phyloP scores from a whole-genome alignment of 2,797 vertebrate species.

The Ptychadena robeensis region DNA sequence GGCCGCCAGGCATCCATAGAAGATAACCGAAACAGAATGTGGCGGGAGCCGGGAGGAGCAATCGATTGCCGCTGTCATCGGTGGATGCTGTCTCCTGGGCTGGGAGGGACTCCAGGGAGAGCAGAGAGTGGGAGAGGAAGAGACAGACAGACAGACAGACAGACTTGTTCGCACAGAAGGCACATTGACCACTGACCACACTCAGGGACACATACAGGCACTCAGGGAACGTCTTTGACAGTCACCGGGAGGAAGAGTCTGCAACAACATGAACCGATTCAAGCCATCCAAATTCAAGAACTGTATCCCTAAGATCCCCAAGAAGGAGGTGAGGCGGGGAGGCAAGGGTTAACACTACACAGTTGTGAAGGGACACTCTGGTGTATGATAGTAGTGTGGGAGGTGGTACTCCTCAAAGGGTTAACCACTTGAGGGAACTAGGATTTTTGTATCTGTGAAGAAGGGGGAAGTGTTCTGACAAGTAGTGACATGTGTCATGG shows the following conservation, averaged over 20 bases:
- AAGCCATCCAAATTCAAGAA: slow-evolving; percentile 93
- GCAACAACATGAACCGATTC: slow-evolving; percentile 87
- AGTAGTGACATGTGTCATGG: background rate
- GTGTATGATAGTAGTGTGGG: background rate
- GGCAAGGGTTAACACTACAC: no score
- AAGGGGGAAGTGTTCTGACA: background rate
- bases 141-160: slow-evolving; percentile 19
- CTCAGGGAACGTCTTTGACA: background rate
- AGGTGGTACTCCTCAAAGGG: slow-evolving; percentile 7
- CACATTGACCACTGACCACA: background rate
- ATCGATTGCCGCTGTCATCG: slow-evolving; percentile 47
- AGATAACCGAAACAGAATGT: background rate
- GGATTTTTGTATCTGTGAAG: background rate
- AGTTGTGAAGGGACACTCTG: no score
- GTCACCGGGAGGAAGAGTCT: background rate
- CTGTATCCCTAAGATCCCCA: slow-evolving; percentile 83
- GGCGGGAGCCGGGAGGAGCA: background rate
- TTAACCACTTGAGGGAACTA: background rate
- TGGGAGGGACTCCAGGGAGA: background rate
- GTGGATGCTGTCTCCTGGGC: slow-evolving; percentile 11
- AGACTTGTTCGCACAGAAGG: background rate
- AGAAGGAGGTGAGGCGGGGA: slow-evolving; percentile 86
- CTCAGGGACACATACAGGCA: background rate
- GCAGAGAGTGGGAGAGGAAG: slow-evolving; percentile 28
- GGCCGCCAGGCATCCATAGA: background rate